These are phyloP conservation scores for Willowsia nigromaculata DNA, from an alignment of 2,888 invertebrate species.

Conservation along the genomic window DNA sequence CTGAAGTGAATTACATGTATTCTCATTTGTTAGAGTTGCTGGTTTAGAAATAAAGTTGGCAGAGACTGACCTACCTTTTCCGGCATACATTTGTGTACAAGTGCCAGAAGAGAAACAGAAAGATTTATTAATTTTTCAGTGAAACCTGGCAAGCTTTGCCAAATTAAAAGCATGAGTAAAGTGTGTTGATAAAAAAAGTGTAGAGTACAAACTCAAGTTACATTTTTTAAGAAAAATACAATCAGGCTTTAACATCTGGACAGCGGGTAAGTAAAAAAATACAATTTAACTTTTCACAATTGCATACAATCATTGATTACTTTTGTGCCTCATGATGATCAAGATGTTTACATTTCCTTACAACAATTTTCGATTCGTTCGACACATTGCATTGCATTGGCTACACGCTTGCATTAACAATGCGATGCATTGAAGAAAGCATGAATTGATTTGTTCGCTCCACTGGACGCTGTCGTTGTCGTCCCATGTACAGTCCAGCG, in stretches of 20 bases:
- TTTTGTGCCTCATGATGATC: no score
- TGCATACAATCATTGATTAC: no score
- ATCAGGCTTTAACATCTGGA: neutral
- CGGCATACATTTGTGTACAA: constrained; percentile 32
- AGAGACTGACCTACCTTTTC: constrained; percentile 65
- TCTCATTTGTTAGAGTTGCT: no score
- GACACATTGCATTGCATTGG: constrained; percentile 25
- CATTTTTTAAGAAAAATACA: neutral
- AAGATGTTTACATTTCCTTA: neutral
- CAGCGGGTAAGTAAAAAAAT: neutral
- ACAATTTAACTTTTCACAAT: neutral
- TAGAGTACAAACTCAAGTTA: neutral
- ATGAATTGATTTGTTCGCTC: constrained; percentile 54
- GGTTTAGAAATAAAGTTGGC: neutral
- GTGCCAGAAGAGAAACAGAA: neutral
- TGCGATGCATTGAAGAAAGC: neutral
- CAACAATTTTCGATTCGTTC: neutral
- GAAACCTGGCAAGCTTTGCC: neutral
- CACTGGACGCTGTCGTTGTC: neutral
- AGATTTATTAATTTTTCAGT: neutral
- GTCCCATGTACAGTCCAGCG: neutral
- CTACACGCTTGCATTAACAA: neutral
- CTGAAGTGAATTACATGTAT: constrained; percentile 16
- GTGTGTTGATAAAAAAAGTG: neutral
- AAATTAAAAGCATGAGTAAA: neutral